Evolutionary conservation across 2,797 vertebrate species (phyloP).

Genomic region (Threskiornis aethiopicus): DNA sequence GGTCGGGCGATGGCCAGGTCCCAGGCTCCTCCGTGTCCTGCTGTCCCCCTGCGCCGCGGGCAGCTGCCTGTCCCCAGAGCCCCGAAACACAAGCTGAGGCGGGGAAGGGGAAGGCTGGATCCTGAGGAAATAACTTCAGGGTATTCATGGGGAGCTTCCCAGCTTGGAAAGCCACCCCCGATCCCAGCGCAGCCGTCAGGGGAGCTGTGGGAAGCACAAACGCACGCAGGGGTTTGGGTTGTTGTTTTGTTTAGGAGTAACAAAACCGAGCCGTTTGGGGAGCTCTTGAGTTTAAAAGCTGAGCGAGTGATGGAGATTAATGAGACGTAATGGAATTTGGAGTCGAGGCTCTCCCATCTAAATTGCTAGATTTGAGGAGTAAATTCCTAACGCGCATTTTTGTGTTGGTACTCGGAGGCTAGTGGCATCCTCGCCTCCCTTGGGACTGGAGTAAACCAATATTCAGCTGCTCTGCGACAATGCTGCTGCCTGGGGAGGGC

Average conservation of each 20-base stretch:
- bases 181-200: fast-evolving
- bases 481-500: not conserved
- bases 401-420: not conserved
- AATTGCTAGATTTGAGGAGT: not conserved
- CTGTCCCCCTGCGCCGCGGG: not conserved
- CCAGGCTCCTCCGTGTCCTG: not conserved
- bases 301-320: not conserved
- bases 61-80: not conserved
- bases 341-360: fast-evolving
- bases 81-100: not conserved
- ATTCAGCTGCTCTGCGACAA: not conserved
- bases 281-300: not conserved
- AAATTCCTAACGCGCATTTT: not conserved
- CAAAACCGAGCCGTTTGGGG: not conserved
- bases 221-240: fast-evolving
- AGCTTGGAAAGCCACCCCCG: not conserved
- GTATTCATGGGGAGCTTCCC: not conserved
- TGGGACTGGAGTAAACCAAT: not conserved
- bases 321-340: not conserved
- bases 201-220: not conserved
- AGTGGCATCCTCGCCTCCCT: not conserved
- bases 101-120: not conserved
- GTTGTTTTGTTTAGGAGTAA: not conserved
- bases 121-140: not conserved
- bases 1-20: not conserved